Percentiles rank a stretch among this genome's conserved stretches.
These are phyloP conservation scores for Alauda arvensis DNA, from an alignment of 2,797 vertebrate species.

Conservation along the genomic window DNA sequence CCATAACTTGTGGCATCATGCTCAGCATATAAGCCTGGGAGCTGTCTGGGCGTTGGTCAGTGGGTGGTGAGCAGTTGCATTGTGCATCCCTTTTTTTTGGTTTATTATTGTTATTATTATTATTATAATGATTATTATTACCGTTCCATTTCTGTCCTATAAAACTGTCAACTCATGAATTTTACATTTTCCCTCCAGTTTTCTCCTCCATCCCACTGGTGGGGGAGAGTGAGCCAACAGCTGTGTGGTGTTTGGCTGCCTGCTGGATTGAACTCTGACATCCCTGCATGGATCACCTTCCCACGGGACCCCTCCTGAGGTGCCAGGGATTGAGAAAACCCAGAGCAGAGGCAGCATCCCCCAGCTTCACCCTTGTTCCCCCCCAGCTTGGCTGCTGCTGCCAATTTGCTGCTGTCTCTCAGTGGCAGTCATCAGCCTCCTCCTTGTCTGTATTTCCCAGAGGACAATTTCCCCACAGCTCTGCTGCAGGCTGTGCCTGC, in stretches of 20 bases:
- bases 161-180: neutral
- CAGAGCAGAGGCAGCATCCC: neutral
- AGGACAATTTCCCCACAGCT: neutral
- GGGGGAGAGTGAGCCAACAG: neutral
- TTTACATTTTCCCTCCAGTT: neutral
- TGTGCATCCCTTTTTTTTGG: neutral
- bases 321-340: neutral
- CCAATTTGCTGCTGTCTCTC: neutral
- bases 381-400: neutral
- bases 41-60: neutral
- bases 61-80: neutral
- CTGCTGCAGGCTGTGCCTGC: neutral
- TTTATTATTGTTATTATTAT: neutral
- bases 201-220: neutral
- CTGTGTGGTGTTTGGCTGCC: neutral
- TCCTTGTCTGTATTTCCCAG: neutral
- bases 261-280: neutral
- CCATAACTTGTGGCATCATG: neutral
- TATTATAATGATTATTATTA: too few relatives aligned
- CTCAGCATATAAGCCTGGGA: neutral
- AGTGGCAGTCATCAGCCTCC: neutral
- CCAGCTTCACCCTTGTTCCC: neutral
- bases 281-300: fast-evolving
- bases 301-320: neutral
- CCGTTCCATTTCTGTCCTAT: neutral